Evolutionary conservation across 1,140 invertebrate species (phyloP).

Genomic region (Catajapyx aquilonaris): DNA sequence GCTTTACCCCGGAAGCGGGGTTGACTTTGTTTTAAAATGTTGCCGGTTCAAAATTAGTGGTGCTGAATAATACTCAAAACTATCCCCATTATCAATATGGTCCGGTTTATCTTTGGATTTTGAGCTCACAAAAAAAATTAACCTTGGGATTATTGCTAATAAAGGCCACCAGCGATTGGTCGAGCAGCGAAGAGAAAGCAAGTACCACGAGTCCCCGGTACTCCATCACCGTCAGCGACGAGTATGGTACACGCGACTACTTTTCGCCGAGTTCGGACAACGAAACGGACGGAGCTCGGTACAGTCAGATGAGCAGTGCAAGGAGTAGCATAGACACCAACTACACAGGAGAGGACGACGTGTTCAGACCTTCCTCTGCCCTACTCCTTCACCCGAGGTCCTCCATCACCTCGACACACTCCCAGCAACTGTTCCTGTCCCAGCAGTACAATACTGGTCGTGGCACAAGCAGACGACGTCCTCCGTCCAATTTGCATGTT

Average conservation of each 20-base stretch:
- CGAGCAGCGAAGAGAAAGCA: too few relatives aligned
- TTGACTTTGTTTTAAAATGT: too few relatives aligned
- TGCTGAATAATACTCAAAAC: too few relatives aligned
- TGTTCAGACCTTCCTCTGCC: neutral
- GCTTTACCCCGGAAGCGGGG: too few relatives aligned
- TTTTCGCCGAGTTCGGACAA: conserved; percentile 18
- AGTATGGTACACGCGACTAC: too few relatives aligned
- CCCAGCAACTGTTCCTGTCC: conserved; percentile 17
- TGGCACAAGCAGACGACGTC: neutral
- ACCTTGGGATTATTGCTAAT: too few relatives aligned
- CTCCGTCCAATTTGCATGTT: neutral
- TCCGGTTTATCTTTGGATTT: too few relatives aligned
- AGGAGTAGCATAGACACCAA: conserved; percentile 15
- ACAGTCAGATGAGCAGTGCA: conserved; percentile 27
- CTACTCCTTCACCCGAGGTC: conserved; percentile 1
- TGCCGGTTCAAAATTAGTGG: too few relatives aligned
- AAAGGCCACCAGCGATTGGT: too few relatives aligned
- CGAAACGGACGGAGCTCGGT: conserved; percentile 20
- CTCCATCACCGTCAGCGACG: too few relatives aligned
- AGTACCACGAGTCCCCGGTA: conserved; percentile 4
- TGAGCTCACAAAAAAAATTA: too few relatives aligned
- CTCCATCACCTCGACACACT: conserved; percentile 1
- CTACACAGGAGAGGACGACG: neutral
- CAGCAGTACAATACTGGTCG: conserved; percentile 25
- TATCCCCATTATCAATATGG: too few relatives aligned